Evolutionary conservation across 2,888 invertebrate species (phyloP).

Genomic region (Capitulum mitella): DNA sequence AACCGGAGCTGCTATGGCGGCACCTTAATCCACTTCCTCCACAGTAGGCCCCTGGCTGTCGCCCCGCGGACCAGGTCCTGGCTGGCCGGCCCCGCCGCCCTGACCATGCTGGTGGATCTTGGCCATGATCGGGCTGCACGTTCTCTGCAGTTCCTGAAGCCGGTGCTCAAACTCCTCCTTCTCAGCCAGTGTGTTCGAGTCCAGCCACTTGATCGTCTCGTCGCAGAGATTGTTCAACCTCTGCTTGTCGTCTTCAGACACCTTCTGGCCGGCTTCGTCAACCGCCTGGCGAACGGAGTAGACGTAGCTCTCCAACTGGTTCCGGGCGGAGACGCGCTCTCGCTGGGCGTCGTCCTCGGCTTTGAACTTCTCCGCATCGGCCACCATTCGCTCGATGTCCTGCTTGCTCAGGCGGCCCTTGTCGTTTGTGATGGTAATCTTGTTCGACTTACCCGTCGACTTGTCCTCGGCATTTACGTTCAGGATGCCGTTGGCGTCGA

Average conservation of each 20-base stretch:
- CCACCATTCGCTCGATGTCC: conserved; percentile 57
- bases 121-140: conserved; percentile 71
- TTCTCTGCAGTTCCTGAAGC: conserved; percentile 63
- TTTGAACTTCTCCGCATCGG: conserved; percentile 57
- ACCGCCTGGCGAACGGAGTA: conserved; percentile 61
- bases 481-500: conserved; percentile 77
- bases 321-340: conserved; percentile 60
- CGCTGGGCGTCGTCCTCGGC: conserved; percentile 62
- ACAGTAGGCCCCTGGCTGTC: conserved; percentile 45
- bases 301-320: conserved; percentile 62
- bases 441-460: conserved; percentile 83
- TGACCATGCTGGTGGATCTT: conserved; percentile 79
- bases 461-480: conserved; percentile 91
- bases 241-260: conserved; percentile 60
- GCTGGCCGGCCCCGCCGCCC: too few relatives aligned
- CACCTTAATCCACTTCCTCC: conserved; percentile 54
- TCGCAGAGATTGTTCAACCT: conserved; percentile 49
- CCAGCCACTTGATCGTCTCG: conserved; percentile 69
- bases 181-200: conserved; percentile 66
- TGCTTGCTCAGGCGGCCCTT: conserved; percentile 56
- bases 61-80: too few relatives aligned
- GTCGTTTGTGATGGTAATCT: conserved; percentile 56
- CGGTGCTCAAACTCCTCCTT: conserved; percentile 69
- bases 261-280: conserved; percentile 56
- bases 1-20: too few relatives aligned